These are phyloP conservation scores for Brevimyrus niger DNA, from an alignment of 2,113 vertebrate species.

Conservation along the genomic window DNA sequence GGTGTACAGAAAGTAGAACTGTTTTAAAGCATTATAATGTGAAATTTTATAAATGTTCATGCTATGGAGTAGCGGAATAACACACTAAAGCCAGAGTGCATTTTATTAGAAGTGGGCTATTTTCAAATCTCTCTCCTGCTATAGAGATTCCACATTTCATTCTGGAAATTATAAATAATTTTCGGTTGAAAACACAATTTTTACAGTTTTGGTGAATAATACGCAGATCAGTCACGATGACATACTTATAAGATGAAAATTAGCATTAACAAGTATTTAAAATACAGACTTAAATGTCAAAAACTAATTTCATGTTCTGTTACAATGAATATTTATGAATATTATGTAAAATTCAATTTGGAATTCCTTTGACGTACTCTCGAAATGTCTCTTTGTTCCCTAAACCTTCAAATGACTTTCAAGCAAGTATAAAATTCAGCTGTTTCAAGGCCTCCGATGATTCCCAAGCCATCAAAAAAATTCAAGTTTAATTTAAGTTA, in stretches of 20 bases:
- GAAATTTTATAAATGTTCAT: neutral
- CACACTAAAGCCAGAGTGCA: neutral
- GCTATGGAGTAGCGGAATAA: neutral
- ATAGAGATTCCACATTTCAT: neutral
- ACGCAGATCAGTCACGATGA: neutral
- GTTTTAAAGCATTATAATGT: neutral
- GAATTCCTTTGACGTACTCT: neutral
- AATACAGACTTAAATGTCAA: neutral
- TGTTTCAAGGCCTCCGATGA: neutral
- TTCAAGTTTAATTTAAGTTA: neutral
- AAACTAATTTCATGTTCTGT: neutral
- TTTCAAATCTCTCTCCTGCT: neutral
- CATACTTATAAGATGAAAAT: neutral
- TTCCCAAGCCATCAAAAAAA: neutral
- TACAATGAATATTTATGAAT: conserved; percentile 6
- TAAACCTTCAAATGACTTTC: neutral
- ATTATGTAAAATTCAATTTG: neutral
- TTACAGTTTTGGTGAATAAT: neutral
- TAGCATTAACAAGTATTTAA: neutral
- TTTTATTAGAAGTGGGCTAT: neutral
- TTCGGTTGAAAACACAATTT: neutral
- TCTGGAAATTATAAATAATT: neutral
- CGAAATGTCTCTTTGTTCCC: neutral
- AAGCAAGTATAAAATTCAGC: neutral
- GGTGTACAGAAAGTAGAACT: neutral